Conservation (phyloP, 2,888 invertebrate genomes). For the Drosophila differens region DNA sequence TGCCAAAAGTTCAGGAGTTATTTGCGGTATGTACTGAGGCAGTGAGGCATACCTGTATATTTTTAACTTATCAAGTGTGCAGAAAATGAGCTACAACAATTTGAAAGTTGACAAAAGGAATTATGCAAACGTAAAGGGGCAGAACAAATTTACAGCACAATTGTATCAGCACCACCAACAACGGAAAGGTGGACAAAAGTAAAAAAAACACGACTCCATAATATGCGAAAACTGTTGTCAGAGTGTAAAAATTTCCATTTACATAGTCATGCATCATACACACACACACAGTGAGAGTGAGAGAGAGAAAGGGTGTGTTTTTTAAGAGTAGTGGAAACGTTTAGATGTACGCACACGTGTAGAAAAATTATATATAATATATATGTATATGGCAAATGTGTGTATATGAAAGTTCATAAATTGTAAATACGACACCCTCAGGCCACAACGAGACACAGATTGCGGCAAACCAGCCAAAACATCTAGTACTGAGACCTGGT, state of each 20-base stretch:
- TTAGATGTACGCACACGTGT: conserved; percentile 54
- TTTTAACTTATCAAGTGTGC: conserved; percentile 22
- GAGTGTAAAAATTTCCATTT: conserved; percentile 77
- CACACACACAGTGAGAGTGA: conserved; percentile 19
- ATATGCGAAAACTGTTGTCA: conserved; percentile 73
- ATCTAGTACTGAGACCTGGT: conserved; percentile 9
- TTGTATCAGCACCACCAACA: conserved; percentile 14
- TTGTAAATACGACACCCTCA: conserved; percentile 64
- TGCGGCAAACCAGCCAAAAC: conserved; percentile 75
- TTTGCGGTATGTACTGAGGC: conserved; percentile 5
- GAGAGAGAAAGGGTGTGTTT: conserved; percentile 5
- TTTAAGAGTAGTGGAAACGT: conserved; percentile 27
- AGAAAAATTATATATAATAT: conserved; percentile 54
- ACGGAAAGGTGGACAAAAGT: conserved; percentile 20
- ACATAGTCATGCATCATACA: conserved; percentile 75
- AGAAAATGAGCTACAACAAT: conserved; percentile 46
- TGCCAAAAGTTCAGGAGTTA: conserved; percentile 13
- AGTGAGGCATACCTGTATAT: conserved; percentile 14
- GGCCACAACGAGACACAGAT: conserved; percentile 66
- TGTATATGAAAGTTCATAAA: conserved; percentile 69
- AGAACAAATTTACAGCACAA: conserved; percentile 48
- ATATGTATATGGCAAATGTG: conserved; percentile 7
- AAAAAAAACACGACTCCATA: conserved; percentile 54
- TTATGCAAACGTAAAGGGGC: conserved; percentile 65
- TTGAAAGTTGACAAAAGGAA: conserved; percentile 72